Conservation (phyloP, 2,888 invertebrate species). For the Tenthredo mesomela region DNA sequence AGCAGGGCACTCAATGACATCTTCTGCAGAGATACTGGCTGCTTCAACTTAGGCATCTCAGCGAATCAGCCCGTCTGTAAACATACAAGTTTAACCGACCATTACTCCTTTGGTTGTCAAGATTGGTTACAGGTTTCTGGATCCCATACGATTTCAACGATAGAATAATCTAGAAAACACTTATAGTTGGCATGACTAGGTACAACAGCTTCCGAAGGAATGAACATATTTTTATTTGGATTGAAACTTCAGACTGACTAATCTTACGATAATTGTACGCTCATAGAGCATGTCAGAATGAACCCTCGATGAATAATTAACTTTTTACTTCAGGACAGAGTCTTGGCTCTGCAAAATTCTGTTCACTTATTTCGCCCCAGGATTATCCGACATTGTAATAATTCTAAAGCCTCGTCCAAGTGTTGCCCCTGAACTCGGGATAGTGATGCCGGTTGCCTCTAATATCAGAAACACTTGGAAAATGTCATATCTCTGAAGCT, state of each 20-base stretch:
- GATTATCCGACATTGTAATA: too few relatives aligned
- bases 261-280: too few relatives aligned
- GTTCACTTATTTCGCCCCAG: too few relatives aligned
- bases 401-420: too few relatives aligned
- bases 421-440: too few relatives aligned
- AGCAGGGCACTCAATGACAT: not conserved
- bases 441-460: not conserved
- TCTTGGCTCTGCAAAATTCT: not conserved
- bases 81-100: conserved; percentile 14
- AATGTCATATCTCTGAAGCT: not conserved
- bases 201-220: not conserved
- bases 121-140: not conserved
- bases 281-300: too few relatives aligned
- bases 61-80: conserved; percentile 9
- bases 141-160: not conserved
- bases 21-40: not conserved
- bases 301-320: not conserved
- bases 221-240: not conserved
- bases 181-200: not conserved
- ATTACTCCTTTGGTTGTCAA: not conserved
- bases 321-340: not conserved
- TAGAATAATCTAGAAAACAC: not conserved
- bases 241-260: too few relatives aligned
- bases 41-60: conserved; percentile 28
- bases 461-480: not conserved